Conservation (phyloP, 2,888 invertebrate species). For the Sisyra nigra region DNA sequence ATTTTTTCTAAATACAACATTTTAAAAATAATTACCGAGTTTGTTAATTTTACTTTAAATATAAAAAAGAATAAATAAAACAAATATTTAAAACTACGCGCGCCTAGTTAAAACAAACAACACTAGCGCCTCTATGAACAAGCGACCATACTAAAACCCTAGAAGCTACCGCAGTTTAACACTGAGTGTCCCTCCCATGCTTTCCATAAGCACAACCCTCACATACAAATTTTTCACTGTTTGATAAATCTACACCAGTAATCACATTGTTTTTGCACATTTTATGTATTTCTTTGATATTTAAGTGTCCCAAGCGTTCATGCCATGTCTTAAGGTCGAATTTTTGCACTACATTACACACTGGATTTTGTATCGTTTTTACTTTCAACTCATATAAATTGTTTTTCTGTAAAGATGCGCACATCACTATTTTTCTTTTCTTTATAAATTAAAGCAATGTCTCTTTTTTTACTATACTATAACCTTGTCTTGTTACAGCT, state of each 20-base stretch:
- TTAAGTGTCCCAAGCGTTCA: slow-evolving; percentile 16
- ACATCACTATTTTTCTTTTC: slow-evolving; percentile 10
- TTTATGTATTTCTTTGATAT: slow-evolving; percentile 12
- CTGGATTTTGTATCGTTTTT: slow-evolving; percentile 7
- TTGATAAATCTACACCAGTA: slow-evolving; percentile 12
- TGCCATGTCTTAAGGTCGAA: slow-evolving; percentile 14
- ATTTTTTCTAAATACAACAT: too few relatives aligned
- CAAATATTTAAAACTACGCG: too few relatives aligned
- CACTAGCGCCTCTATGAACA: too few relatives aligned
- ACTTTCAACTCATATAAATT: slow-evolving; percentile 15
- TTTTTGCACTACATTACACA: neutral
- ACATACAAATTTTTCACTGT: slow-evolving; percentile 12
- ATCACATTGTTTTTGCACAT: slow-evolving; percentile 12
- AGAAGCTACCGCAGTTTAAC: too few relatives aligned
- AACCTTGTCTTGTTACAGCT: slow-evolving; percentile 15
- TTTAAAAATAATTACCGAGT: too few relatives aligned
- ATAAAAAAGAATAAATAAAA: too few relatives aligned
- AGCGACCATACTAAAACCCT: too few relatives aligned
- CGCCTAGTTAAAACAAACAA: too few relatives aligned
- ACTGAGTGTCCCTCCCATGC: too few relatives aligned
- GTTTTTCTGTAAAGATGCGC: slow-evolving; percentile 13
- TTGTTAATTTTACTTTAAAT: too few relatives aligned
- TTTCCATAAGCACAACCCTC: slow-evolving; percentile 10
- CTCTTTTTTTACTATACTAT: slow-evolving; percentile 15
- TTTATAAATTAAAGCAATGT: slow-evolving; percentile 12